Base-by-base conservation (phyloP, 2,797 vertebrate species). In the Serranus cabrilla region DNA sequence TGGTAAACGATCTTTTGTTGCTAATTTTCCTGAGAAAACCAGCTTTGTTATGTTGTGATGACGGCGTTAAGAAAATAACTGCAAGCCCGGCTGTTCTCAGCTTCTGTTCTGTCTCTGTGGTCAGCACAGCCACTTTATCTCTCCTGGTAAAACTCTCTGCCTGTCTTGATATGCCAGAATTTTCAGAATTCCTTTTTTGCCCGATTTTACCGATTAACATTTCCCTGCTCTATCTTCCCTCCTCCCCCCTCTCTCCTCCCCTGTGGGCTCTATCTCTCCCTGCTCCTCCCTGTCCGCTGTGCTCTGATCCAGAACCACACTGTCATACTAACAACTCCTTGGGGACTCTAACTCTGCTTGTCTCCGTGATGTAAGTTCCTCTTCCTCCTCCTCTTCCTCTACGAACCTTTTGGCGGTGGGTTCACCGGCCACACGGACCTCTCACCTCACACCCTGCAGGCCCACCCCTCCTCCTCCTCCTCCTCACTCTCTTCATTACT, bases 251-350 rank as follows among this genome's bases (percentile, higher is more conserved):
- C 54, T 87, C 89, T 79, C 82, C 71, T 71, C 72, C 76, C 57
- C 55, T 83, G 75, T 83, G 79, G 87, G 81, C 58, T 88, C 91
- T 94, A 94, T 94, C 94, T 94, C 93, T 92, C 83, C 83, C 83
- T 72, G 64, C 73, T 82, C 83, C 61, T 69, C 70, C 75, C 81
- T 83, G 78, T 95, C 92, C 93, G 62, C 87, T 92, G 82, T 93
- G 87, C 86, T 95, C 95, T 95, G 87, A 95, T 97, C 96, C 96
- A 99, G 98, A 99, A 97, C 96, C 97, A 98, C 96, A 97, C 97
- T 97, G 96, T 99, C 97, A 97, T 99, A 99, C 97, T 99, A 97
- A 98, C 97, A 94, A 95, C 98, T 96, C 98, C 98, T 89, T 99
- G 98, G 98, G 97, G 97, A 97, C 96, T 97, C 94, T 99, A 99